phyloP scores from a whole-genome alignment of 2,888 invertebrate genomes.

The Andrena minutula region DNA sequence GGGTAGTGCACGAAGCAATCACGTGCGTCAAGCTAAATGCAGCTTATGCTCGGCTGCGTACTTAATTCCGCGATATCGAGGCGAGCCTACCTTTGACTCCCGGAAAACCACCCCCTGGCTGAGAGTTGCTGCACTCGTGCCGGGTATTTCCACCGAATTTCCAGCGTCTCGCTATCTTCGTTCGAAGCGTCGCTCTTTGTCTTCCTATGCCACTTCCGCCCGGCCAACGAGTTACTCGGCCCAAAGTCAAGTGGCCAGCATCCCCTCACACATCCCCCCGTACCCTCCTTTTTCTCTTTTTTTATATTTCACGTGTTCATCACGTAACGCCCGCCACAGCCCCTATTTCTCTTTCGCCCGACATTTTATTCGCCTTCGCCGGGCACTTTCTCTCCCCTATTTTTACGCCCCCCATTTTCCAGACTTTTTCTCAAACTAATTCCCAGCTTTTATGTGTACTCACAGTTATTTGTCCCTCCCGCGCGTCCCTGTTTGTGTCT shows the following conservation, averaged over 20 bases:
- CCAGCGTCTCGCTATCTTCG: constrained; percentile 15
- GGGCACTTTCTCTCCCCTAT: neutral
- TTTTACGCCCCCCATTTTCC: neutral
- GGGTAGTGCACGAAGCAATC: constrained; percentile 9
- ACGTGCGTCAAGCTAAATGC: constrained; percentile 19
- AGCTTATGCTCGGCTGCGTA: constrained; percentile 13
- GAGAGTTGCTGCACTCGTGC: neutral
- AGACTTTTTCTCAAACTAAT: neutral
- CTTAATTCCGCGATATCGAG: constrained; percentile 30
- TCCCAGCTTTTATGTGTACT: no score
- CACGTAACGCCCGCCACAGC: constrained; percentile 21
- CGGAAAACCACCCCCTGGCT: constrained; percentile 1
- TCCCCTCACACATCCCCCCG: constrained; percentile 34
- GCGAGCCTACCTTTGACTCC: neutral
- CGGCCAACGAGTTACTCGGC: constrained; percentile 44
- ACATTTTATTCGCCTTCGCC: constrained; percentile 20
- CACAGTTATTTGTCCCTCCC: neutral
- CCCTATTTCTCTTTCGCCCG: constrained; percentile 13
- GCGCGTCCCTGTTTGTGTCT: neutral
- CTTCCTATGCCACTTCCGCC: constrained; percentile 32
- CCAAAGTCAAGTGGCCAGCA: constrained; percentile 64
- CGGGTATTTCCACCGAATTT: constrained; percentile 9
- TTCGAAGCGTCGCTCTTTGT: constrained; percentile 16
- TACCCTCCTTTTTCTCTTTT: constrained; percentile 23
- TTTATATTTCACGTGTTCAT: constrained; percentile 35